Evolutionary conservation across 2,113 vertebrate species (phyloP), one percentile per base, ranked within the genome.

Genomic region (Phalacrocorax carbo): DNA sequence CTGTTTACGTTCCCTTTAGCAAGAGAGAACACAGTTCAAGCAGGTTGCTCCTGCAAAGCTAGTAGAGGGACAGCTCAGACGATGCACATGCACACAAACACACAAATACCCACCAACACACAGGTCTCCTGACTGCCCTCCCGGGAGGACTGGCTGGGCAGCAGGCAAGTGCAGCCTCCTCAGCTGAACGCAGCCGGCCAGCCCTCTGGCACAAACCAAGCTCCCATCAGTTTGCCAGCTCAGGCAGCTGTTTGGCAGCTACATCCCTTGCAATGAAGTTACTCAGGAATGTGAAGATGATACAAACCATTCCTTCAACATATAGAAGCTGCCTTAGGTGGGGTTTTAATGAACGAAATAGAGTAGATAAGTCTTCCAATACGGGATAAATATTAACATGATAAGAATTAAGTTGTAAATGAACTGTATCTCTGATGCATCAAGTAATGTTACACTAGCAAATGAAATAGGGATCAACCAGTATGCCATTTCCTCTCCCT

Each of bases 81-180:
- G 26, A 36, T 25, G 15, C 17, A 60, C 13, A 3, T 3, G 21
- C 48, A 70, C 62, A 54, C 44, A 36, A 55, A 75, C 48, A 65
- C 62, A 54, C 44, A 36, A 55, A 75, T 0, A 36, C 10, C 6
- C 21, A 11, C 11, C 55, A 7, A 40, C 26, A 23, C 0, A 0
- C n/a, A 64, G 55, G 25, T 40, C 38, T 84, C 44, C 58, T 23
- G 34, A 13, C 57, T 66, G 44, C 21, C n/a, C 48, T 83, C 48
- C 52, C 32, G 22, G 22, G 19, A 77, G 9, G 5, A 34, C 77
- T 11, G 44, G 25, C 40, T 60, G 55, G 32, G n/a, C 48, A 79
- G 58, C 23, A 83, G 42, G 51, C 23, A 34, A 0, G 5, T 51
- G 58, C 58, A 82, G 61, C 32, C 29, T 26, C 60, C 54, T 55